Evolutionary conservation across 2,888 invertebrate species (phyloP), one percentile per base, ranked within the genome.

Genomic region (Hyposoter dolosus): DNA sequence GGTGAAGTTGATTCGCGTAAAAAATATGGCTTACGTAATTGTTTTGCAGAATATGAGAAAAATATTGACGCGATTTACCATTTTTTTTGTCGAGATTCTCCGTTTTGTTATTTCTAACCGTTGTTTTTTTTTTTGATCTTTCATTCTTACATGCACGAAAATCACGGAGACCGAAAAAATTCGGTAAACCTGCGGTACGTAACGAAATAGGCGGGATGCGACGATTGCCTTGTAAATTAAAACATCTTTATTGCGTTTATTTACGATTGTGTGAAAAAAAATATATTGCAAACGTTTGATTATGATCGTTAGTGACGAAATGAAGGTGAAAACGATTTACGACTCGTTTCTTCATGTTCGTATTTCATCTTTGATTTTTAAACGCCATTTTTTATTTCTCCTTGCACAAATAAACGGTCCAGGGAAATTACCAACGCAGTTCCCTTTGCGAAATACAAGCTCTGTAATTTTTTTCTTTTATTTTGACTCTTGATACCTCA

Each of bases 271-370:
- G 84, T 68, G 68, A 85, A 82, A 71, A 68, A 74, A 80, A 72
- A 80, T 1, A 28, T 68, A 78, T 65, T 65, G 32, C 47, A 68
- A 60, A 68, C 40, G 69, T 75, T 43, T 75, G 53, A 78, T 85
- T 50, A 79, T 50, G 19, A 75, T 66, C 17, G 56, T 82, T 75
- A 74, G 75, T 65, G 63, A 63, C 63, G 78, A 50, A 77, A 76
- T 66, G 82, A 78, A 53, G 82, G 74, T 47, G 82, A 79, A 82
- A 63, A 82, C 74, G 78, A 82, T 78, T 85, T 85, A 82, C 68
- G 82, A 60, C 23, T 50, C 63, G 56, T 71, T 72, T 69, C 15
- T 32, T 40, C 35, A n/a, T 76, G 40, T 76, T 32, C 63, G 72
- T 47, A 60, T 60, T 71, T 63, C 43, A 71, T 80, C 23, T 17